Evolutionary conservation across 2,797 vertebrate genomes (phyloP).

Genomic region (Pogonophryne albipinna): DNA sequence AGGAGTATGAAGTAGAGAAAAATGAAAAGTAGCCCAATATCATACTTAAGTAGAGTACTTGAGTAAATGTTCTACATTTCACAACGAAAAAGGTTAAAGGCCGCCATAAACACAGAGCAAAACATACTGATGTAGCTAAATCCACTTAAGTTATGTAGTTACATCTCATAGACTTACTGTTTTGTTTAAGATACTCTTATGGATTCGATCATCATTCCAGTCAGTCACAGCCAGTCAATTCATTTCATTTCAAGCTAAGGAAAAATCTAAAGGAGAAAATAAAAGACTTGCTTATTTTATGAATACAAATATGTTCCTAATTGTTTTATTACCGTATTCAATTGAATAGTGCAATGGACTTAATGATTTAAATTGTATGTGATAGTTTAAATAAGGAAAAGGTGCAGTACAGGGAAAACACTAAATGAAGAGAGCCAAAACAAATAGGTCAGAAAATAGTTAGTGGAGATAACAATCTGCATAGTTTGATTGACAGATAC

Average conservation of each 20-base stretch:
- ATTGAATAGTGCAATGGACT: not conserved
- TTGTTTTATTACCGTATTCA: not conserved
- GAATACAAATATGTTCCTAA: not conserved
- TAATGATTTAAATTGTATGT: not conserved
- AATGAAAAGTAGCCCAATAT: no score
- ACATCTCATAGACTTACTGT: not conserved
- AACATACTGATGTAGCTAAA: not conserved
- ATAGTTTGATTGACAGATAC: constrained; percentile 61
- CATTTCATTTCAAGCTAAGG: not conserved
- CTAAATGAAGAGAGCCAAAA: not conserved
- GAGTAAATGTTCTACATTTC: no score
- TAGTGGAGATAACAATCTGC: constrained; percentile 9
- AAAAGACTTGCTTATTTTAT: not conserved
- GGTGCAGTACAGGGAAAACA: not conserved
- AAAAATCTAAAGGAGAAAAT: not conserved
- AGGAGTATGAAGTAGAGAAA: no score
- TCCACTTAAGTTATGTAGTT: no score
- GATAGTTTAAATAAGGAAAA: not conserved
- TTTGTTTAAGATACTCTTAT: not conserved
- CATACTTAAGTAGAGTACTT: no score
- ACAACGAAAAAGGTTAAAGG: constrained; percentile 1
- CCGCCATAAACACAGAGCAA: not conserved
- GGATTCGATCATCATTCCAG: not conserved
- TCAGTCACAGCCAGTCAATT: not conserved
- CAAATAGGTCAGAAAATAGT: not conserved